Percentiles rank a stretch among this genome's conserved stretches.
Conservation (phyloP, 2,797 vertebrate species). For the Vultur gryphus region DNA sequence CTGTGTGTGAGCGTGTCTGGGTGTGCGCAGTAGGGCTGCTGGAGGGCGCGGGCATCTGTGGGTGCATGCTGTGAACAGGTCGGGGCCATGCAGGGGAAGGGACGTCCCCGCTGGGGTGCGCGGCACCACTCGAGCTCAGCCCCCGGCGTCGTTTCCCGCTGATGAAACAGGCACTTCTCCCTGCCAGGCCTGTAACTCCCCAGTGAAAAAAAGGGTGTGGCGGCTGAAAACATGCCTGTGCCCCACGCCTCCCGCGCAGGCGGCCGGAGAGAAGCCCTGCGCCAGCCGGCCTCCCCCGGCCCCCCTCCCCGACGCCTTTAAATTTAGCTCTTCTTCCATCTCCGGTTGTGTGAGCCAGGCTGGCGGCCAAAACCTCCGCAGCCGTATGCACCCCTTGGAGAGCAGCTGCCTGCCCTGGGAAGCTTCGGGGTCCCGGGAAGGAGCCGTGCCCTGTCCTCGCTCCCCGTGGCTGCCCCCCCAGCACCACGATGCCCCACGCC, state of each 20-base stretch:
- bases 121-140: fast-evolving
- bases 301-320: background rate
- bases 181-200: background rate
- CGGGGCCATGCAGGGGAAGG: background rate
- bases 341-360: background rate
- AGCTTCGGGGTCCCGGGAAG: background rate
- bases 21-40: background rate
- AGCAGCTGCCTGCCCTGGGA: background rate
- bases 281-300: background rate
- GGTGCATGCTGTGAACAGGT: background rate
- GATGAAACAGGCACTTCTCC: background rate
- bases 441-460: fast-evolving
- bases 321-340: slow-evolving; percentile 5
- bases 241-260: background rate
- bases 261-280: background rate
- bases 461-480: background rate
- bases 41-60: background rate
- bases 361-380: background rate
- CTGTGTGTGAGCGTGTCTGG: background rate
- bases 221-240: fast-evolving
- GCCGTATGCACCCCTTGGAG: background rate
- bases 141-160: fast-evolving
- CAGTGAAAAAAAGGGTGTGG: background rate
- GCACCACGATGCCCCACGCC: fast-evolving
- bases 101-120: fast-evolving